These are phyloP conservation scores for Drosophila athabasca DNA, from an alignment of 1,140 invertebrate genomes.

Conservation along the genomic window DNA sequence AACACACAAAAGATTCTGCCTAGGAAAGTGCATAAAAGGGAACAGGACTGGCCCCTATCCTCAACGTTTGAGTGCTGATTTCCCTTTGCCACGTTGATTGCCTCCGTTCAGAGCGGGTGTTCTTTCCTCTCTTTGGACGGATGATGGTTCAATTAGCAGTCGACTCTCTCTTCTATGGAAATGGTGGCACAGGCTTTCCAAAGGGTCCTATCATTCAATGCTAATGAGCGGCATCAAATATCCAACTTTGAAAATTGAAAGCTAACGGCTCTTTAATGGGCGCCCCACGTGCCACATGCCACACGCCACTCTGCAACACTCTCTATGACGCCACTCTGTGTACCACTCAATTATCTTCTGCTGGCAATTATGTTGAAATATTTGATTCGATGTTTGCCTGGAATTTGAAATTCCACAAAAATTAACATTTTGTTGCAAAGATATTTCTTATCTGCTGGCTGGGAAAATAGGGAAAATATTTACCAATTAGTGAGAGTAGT, in stretches of 20 bases:
- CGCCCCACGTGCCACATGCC: constrained; percentile 6
- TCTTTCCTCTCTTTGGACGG: background rate
- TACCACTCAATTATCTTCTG: constrained; percentile 25
- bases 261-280: constrained; percentile 68
- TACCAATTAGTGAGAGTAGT: constrained; percentile 13
- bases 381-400: no score
- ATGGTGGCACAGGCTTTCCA: constrained; percentile 9
- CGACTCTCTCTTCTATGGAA: background rate
- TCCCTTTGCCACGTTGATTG: no score
- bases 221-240: constrained; percentile 64
- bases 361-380: constrained; percentile 26
- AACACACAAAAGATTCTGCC: no score
- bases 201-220: constrained; percentile 49
- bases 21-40: no score
- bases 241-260: constrained; percentile 62
- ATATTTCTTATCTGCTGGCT: no score
- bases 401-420: no score
- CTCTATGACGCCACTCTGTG: background rate
- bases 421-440: no score
- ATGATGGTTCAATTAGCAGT: constrained; percentile 40
- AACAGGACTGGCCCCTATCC: background rate
- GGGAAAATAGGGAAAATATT: constrained; percentile 25
- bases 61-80: no score
- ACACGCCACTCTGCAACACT: constrained; percentile 4
- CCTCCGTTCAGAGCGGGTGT: background rate